A percentile compares a stretch with the other conserved stretches of the same genome.
phyloP scores from a whole-genome alignment of 2,797 vertebrate genomes.

The Novumbra hubbsi region DNA sequence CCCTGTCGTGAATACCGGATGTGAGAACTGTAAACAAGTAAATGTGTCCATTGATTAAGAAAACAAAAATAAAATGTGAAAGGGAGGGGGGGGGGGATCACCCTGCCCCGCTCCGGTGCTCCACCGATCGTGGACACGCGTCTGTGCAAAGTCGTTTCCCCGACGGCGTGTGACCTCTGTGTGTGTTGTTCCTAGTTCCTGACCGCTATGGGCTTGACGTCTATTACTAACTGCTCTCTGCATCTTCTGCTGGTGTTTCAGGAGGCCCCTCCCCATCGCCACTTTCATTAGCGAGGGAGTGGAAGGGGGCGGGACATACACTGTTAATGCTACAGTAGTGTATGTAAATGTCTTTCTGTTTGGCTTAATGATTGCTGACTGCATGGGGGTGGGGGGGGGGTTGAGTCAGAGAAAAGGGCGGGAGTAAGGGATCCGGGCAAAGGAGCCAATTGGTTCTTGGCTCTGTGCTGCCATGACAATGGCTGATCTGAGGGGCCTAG shows the following conservation, averaged over 20 bases:
- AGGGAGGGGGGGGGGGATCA: slow-evolving; percentile 54
- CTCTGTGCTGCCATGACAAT: slow-evolving; percentile 14
- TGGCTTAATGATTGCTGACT: slow-evolving; percentile 79
- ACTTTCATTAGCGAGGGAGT: slow-evolving; percentile 17
- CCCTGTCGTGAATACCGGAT: slow-evolving; percentile 61
- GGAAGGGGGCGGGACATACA: slow-evolving; percentile 70
- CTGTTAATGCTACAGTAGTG: slow-evolving; percentile 75
- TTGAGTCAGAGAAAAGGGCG: slow-evolving; percentile 31
- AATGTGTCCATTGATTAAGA: slow-evolving; percentile 19
- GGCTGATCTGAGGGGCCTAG: slow-evolving; percentile 24
- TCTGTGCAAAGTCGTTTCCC: slow-evolving; percentile 67
- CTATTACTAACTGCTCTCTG: slow-evolving; percentile 44
- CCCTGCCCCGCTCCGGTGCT: slow-evolving; percentile 75
- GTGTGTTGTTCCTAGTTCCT: slow-evolving; percentile 32
- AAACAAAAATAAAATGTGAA: slow-evolving; percentile 46
- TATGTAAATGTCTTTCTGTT: slow-evolving; percentile 85
- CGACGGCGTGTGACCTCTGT: slow-evolving; percentile 26
- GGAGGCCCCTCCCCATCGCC: slow-evolving; percentile 28
- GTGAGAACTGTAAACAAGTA: slow-evolving; percentile 53
- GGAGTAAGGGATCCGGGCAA: slow-evolving; percentile 49
- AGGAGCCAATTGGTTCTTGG: slow-evolving; percentile 16
- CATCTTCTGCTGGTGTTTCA: slow-evolving; percentile 47
- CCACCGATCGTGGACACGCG: slow-evolving; percentile 67
- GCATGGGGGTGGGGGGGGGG: slow-evolving; percentile 58
- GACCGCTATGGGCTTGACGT: slow-evolving; percentile 45